Percentiles rank a stretch among this genome's conserved stretches.
Evolutionary conservation across 1,140 invertebrate genomes (phyloP).

Genomic region (Idris sp.): DNA sequence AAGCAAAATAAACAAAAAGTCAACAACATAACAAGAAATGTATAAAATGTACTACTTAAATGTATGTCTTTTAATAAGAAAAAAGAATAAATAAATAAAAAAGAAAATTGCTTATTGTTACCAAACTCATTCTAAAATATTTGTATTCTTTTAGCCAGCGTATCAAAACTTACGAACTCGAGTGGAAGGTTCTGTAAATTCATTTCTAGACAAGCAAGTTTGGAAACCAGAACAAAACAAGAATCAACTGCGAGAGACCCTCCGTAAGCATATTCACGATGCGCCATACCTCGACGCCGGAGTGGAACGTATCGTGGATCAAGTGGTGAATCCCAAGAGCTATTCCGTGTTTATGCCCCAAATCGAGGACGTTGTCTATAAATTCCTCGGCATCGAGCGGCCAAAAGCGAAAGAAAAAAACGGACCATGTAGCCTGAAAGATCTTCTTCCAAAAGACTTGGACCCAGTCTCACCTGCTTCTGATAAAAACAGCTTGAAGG

Average conservation of each 20-base stretch:
- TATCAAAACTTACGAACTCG: constrained; percentile 94
- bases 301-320: constrained; percentile 95
- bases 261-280: constrained; percentile 92
- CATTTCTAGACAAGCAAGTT: constrained; percentile 87
- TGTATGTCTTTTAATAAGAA: no score
- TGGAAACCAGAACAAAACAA: constrained; percentile 95
- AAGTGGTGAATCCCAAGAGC: constrained; percentile 96
- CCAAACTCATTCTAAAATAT: no score
- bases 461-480: constrained; percentile 89
- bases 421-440: constrained; percentile 76
- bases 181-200: constrained; percentile 90
- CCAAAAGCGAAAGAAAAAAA: constrained; percentile 77
- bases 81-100: no score
- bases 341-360: constrained; percentile 91
- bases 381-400: constrained; percentile 88
- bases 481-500: constrained; percentile 79
- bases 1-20: no score
- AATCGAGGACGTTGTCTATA: constrained; percentile 93
- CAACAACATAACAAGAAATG: no score
- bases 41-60: no score
- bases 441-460: constrained; percentile 85
- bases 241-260: constrained; percentile 92
- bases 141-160: constrained; percentile 84
- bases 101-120: no score
- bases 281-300: constrained; percentile 81